These are phyloP conservation scores for Erythrolamprus reginae DNA, from an alignment of 2,113 vertebrate genomes.

Conservation along the genomic window DNA sequence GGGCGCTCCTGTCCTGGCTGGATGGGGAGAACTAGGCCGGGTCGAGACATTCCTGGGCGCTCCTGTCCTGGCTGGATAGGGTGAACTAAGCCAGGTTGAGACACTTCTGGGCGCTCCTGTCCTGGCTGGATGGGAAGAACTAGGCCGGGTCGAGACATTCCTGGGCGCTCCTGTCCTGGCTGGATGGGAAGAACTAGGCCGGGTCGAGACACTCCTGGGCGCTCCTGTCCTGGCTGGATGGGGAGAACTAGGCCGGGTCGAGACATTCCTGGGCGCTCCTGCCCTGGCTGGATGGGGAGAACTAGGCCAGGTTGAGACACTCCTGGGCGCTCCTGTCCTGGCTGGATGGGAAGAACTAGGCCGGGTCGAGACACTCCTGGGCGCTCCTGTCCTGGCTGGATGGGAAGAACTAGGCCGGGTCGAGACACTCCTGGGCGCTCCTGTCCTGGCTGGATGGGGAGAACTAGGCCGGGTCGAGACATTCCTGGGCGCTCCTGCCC, in stretches of 20 bases:
- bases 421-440: background rate
- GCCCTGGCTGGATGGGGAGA: no score
- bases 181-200: no score
- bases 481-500: background rate
- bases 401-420: background rate
- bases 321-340: background rate
- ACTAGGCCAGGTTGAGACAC: no score
- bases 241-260: no score
- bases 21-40: background rate
- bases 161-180: no score
- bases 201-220: no score
- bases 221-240: no score
- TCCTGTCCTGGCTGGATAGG: background rate
- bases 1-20: background rate
- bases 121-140: background rate
- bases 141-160: no score
- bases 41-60: background rate
- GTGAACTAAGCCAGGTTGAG: accelerated
- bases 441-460: no score
- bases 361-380: background rate
- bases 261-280: no score
- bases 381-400: background rate
- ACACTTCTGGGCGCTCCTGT: background rate
- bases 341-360: background rate
- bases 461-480: no score